Evolutionary conservation across 2,113 vertebrate species (phyloP), one percentile per base, ranked within the genome.

Genomic region (Neogobius melanostomus): DNA sequence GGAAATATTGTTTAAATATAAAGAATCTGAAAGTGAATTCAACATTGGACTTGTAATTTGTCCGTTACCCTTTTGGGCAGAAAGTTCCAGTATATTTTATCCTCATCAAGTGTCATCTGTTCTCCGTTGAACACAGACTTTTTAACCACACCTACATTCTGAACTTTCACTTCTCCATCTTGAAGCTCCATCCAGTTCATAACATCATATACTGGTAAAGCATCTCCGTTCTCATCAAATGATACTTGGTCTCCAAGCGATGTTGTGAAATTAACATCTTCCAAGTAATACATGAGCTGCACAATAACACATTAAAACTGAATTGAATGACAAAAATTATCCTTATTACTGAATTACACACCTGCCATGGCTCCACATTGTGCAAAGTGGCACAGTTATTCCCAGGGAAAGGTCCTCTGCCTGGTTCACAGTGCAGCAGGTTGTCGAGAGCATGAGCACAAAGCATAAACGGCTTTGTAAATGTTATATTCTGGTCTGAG

Each of bases 211-310:
- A 89, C 86, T 53, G 90, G 85, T 65, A 90, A 53, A 17, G 81
- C 88, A 71, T 92, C 81, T 0, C 91, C 91, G 52, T 92, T 90
- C 10, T 88, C 65, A 54, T 92, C 90, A 76, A 92, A 91, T 7
- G 87, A 86, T 3, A 92, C 82, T 45, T 74, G 68, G 51, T 92
- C 91, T 10, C 88, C 90, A 75, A 82, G 88, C 7, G 73, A 11
- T 74, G 90, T 90, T 36, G 87, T 91, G 63, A 92, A 91, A 49
- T 90, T 90, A 6, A 92, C 84, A 6, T 59, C 81, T 71, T 90
- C 71, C 51, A 91, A 72, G 68, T 92, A 92, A 81, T 89, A 63
- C 6, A 89, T 15, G 47, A 92, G 69, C 91, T 91, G 42, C 3
- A 69, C 61, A 15, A n/a, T 7, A 61, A 16, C 59, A 45, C 4